A percentile compares a stretch with the other conserved stretches of the same genome.
These are phyloP conservation scores for Athalia rosae DNA, from an alignment of 2,888 invertebrate species.

Conservation along the genomic window DNA sequence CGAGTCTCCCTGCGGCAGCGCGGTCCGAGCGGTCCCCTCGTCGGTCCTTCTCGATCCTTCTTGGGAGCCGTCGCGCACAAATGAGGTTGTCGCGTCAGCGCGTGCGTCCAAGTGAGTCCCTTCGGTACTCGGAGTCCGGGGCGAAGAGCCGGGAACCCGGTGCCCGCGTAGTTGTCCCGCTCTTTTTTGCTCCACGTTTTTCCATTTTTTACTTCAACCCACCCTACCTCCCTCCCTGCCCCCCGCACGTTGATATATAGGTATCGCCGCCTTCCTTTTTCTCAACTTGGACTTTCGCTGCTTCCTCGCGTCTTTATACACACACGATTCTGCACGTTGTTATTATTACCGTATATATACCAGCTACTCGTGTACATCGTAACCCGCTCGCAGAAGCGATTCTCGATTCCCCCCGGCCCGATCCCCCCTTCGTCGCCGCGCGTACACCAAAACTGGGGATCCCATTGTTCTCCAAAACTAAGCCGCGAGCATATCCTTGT, in stretches of 20 bases:
- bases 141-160: not conserved
- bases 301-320: constrained; percentile 36
- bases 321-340: not conserved
- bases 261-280: constrained; percentile 32
- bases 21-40: not conserved
- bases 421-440: constrained; percentile 22
- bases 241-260: constrained; percentile 22
- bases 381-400: not conserved
- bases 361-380: not conserved
- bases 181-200: constrained; percentile 40
- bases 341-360: constrained; percentile 1
- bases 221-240: constrained; percentile 27
- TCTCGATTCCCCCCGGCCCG: not conserved
- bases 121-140: constrained; percentile 11
- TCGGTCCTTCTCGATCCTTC: constrained; percentile 47
- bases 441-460: constrained; percentile 14
- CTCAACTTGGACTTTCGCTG: constrained; percentile 8
- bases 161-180: constrained; percentile 34
- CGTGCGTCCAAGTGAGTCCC: constrained; percentile 57
- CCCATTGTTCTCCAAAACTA: constrained; percentile 37
- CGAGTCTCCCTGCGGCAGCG: constrained; percentile 45
- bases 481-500: not conserved
- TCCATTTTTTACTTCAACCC: constrained; percentile 50
- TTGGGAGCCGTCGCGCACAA: constrained; percentile 69
- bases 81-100: constrained; percentile 72